Percentiles rank a stretch among this genome's conserved stretches.
phyloP scores from a whole-genome alignment of 1,140 invertebrate species.

The Probaryconus sp. region DNA sequence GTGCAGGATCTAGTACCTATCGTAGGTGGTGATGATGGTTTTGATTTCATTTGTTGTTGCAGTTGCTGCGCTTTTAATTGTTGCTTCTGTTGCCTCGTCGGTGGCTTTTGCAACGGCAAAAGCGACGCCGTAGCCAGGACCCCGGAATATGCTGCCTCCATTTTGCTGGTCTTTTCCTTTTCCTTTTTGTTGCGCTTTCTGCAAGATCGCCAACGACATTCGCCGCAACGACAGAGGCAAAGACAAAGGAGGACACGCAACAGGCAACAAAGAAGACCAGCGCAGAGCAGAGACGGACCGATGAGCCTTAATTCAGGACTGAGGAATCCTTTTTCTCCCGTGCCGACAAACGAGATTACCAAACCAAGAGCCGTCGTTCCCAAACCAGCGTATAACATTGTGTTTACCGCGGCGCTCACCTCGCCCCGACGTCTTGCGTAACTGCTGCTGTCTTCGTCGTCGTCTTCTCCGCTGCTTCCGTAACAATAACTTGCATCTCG shows the following conservation, averaged over 20 bases:
- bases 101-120: conserved; percentile 45
- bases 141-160: conserved; percentile 51
- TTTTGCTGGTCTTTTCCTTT: conserved; percentile 65
- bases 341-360: conserved; percentile 92
- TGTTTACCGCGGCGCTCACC: conserved; percentile 84
- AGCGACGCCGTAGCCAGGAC: conserved; percentile 67
- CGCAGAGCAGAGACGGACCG: conserved; percentile 86
- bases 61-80: conserved; percentile 41
- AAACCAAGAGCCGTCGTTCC: conserved; percentile 89
- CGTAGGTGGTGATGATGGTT: conserved; percentile 47
- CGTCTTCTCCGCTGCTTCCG: conserved; percentile 82
- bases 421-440: conserved; percentile 72
- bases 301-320: conserved; percentile 89
- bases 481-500: conserved; percentile 86
- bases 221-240: conserved; percentile 79
- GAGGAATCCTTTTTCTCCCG: conserved; percentile 93
- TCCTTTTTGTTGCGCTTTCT: conserved; percentile 53
- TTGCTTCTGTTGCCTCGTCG: conserved; percentile 13
- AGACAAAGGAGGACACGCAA: conserved; percentile 81
- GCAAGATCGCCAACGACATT: conserved; percentile 70
- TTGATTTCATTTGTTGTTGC: conserved; percentile 45
- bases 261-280: conserved; percentile 81
- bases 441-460: conserved; percentile 75
- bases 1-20: conserved; percentile 52
- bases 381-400: conserved; percentile 90